Evolutionary conservation across 2,113 vertebrate species (phyloP).

Genomic region (Trogon melanurus): DNA sequence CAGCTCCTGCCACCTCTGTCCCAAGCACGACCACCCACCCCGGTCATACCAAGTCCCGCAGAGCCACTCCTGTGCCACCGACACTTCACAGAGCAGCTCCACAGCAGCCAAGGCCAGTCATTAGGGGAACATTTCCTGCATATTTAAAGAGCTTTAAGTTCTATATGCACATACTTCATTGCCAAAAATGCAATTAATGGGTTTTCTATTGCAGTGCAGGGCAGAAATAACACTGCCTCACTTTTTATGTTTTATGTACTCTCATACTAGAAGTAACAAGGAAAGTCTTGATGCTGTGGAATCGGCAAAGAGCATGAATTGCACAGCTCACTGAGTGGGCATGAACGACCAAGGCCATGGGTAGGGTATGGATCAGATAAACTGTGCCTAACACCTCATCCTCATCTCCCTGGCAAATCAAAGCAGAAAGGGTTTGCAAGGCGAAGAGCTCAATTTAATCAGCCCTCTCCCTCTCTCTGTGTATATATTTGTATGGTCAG

Average conservation of each 20-base stretch:
- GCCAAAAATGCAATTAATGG: constrained; percentile 62
- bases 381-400: background rate
- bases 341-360: background rate
- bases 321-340: background rate
- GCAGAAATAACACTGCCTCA: constrained; percentile 17
- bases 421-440: background rate
- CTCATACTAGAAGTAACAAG: background rate
- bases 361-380: background rate
- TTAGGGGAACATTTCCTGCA: constrained; percentile 11
- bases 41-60: background rate
- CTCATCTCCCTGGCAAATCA: background rate
- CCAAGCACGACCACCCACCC: background rate
- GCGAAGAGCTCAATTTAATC: background rate
- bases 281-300: background rate
- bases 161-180: background rate
- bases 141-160: constrained; percentile 50
- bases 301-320: background rate
- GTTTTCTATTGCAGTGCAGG: constrained; percentile 2
- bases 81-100: background rate
- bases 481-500: background rate
- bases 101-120: background rate
- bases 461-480: background rate
- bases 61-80: background rate
- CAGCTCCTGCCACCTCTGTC: background rate
- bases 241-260: background rate